A percentile compares a stretch with the other conserved stretches of the same genome.
These are phyloP conservation scores for Theropithecus gelada DNA, from an alignment of 2,113 vertebrate species.

Conservation along the genomic window DNA sequence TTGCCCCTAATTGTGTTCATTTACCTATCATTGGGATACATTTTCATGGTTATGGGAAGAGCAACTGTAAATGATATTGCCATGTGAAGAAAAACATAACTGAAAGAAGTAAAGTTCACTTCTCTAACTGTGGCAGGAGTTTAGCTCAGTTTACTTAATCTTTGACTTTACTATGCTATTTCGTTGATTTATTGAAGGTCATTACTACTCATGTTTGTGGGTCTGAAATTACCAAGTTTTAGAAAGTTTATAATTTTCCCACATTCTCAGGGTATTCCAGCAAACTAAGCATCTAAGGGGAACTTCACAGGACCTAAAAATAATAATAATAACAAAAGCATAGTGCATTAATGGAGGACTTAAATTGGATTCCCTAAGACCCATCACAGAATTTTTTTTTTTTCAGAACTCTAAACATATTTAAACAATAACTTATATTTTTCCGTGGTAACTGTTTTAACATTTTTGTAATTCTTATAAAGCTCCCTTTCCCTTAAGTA, in stretches of 20 bases:
- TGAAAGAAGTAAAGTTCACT: not conserved
- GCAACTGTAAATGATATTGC: not conserved
- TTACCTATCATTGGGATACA: not conserved
- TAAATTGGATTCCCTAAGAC: not conserved
- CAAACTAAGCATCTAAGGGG: not conserved
- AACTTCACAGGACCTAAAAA: not conserved
- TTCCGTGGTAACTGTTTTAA: not conserved
- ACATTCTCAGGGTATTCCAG: not conserved
- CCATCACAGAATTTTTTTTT: not conserved
- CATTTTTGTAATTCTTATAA: not conserved
- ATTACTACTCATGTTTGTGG: not conserved
- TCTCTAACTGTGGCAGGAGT: not conserved
- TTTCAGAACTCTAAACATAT: not conserved
- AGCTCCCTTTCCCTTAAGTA: not conserved
- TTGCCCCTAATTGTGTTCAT: rapidly evolving
- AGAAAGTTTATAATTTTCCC: not conserved
- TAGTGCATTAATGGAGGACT: not conserved
- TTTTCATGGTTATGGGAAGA: not conserved
- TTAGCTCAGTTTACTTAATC: not conserved
- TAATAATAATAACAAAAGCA: not conserved
- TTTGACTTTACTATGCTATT: not conserved
- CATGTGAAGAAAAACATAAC: not conserved
- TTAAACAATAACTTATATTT: not conserved
- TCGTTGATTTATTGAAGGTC: not conserved
- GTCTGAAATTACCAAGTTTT: not conserved